Base-by-base conservation (phyloP, 1,140 invertebrate species). In the Penaeus chinensis region DNA sequence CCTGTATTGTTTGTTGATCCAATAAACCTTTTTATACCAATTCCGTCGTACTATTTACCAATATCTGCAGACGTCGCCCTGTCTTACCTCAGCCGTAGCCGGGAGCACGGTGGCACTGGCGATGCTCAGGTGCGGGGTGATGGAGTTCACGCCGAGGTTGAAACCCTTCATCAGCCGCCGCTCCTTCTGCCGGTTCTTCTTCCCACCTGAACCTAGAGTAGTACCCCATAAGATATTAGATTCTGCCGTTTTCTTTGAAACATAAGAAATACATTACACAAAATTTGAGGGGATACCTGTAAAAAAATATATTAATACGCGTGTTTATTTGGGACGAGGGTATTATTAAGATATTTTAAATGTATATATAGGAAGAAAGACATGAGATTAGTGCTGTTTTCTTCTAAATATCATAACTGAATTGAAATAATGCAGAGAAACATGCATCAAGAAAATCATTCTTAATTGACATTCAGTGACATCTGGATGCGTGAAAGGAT, bases 91-190 rank as follows among this genome's bases (percentile, higher is more conserved):
- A 61, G 79, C 77, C 24, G 88, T 84, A 8, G 89, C 81, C 13
- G 87, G 82, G 16, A 88, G 74, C 60, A 86, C 82, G 19, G 84
- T 90, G 11, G 89, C 37, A 5, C 82, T 79, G 47, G 86, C 86
- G 27, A 85, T 71, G 78, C 76, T 84, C 32, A 89, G 78, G 65
- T 82, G 63, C 2, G 84, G 76, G 18, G 77, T 74, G 19, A 88
- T 27, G 24, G 89, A 81, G 61, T 82, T 86, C n/a, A 89, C 83
- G 18, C 90, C 90, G 3, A 97, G 96, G 93, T 98, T 97, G 93
- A 98, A 98, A 3, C 97, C 97, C 92, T 98, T 98, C 96, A 98
- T 98, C 47, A 98, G 93, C 0, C 97, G 94, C 0, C 97, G 94
- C 91, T 98, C 97, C 93, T 97, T 97, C 92, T 98, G 96, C 0